These are phyloP conservation scores for Drosophila murphyi DNA, from an alignment of 1,140 invertebrate genomes.

Conservation along the genomic window DNA sequence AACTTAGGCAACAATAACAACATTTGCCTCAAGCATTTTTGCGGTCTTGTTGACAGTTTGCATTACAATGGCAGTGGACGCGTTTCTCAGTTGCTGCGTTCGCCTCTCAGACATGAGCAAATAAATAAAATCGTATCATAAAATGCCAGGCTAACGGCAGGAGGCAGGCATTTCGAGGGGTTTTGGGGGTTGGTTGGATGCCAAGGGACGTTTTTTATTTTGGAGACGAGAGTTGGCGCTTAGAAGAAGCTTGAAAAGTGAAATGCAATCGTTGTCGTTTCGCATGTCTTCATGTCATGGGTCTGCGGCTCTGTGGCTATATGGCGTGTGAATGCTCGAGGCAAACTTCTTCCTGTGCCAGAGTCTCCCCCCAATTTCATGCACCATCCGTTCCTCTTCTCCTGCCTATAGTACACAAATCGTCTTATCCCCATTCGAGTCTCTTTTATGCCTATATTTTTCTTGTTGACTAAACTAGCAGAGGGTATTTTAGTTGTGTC, in stretches of 20 bases:
- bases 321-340: constrained; percentile 76
- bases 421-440: constrained; percentile 67
- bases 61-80: constrained; percentile 73
- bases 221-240: neutral
- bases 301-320: constrained; percentile 72
- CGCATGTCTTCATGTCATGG: constrained; percentile 67
- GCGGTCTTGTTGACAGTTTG: constrained; percentile 76
- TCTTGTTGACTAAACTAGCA: neutral
- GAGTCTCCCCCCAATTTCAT: neutral
- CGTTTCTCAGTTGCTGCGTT: constrained; percentile 50
- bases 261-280: constrained; percentile 65
- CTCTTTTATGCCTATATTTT: constrained; percentile 57
- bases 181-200: constrained; percentile 10
- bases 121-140: constrained; percentile 80
- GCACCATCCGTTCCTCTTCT: neutral
- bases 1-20: constrained; percentile 45
- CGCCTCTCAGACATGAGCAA: constrained; percentile 55
- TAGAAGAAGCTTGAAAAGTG: constrained; percentile 59
- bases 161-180: neutral
- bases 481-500: neutral
- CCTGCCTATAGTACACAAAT: constrained; percentile 45
- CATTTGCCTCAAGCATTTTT: constrained; percentile 57
- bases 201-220: constrained; percentile 1
- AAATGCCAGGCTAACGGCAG: constrained; percentile 47
- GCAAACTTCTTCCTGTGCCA: constrained; percentile 52